Evolutionary conservation across 2,888 invertebrate species (phyloP), one percentile per base, ranked within the genome.

Genomic region (Drosophila anceps): DNA sequence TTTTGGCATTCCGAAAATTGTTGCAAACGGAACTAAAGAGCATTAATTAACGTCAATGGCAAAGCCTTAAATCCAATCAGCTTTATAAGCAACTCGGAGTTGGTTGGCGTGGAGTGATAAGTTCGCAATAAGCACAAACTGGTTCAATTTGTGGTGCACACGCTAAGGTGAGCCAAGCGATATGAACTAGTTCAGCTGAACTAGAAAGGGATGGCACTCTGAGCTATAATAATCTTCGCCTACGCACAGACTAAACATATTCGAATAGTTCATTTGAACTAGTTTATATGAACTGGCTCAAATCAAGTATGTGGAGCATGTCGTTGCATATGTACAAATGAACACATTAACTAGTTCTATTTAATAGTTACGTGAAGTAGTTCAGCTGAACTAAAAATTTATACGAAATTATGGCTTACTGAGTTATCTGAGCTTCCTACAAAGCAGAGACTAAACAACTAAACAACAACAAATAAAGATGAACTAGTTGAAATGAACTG

Each of bases 11-110:
- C 39, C 37, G 1, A 39, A 29, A 53, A 53, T 53, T 7, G 51
- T 24, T 33, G 50, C 50, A 50, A 53, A 39, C 12, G 20, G 13
- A 57, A 33, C 31, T 43, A 43, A 43, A 20, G 15, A 43, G 57
- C 57, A 57, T 57, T 57, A 43, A 57, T 57, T 43, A 62, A 54
- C 43, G 43, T 35, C 51, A 51, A 37, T 55, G 54, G 29, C 44
- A 55, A 61, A 39, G 20, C 35, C 43, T 61, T 57, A 53, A 74
- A 74, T 58, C 43, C 57, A 58, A 74, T 74, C 43, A 64, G 46
- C 29, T 69, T 43, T 60, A 18, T 10, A 51, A 63, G 9, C 24
- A 46, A 39, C 54, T 50, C n/a, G 24, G 50, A 54, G 43, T 60
- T 64, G 6, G 12, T 15, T 29, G 7, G 27, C 13, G 4, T 15